Conservation (phyloP, 2,113 vertebrate genomes). For the Astatotilapia flaviijosephi region DNA sequence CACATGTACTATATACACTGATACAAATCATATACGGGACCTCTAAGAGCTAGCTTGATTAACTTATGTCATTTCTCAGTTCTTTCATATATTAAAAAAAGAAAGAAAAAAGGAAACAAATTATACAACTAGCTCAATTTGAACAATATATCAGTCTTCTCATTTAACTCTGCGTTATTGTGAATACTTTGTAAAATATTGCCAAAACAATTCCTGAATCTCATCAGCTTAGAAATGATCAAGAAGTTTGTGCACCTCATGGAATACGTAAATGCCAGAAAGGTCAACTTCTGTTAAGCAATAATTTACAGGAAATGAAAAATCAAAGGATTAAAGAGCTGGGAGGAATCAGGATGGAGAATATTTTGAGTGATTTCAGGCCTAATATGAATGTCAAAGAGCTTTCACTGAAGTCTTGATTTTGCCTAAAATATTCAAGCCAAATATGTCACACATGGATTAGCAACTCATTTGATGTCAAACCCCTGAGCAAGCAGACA, state of each 20-base stretch:
- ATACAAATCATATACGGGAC: background rate
- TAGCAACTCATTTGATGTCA: background rate
- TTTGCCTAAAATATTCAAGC: background rate
- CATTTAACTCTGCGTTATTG: background rate
- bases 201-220: background rate
- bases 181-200: background rate
- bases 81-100: background rate
- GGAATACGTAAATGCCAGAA: background rate
- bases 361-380: background rate
- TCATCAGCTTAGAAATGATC: background rate
- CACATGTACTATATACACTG: background rate
- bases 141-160: background rate
- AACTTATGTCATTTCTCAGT: background rate
- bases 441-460: background rate
- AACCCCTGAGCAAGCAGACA: background rate
- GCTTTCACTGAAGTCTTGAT: background rate
- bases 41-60: background rate
- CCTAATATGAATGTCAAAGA: background rate
- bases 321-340: background rate
- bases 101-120: background rate
- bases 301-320: background rate
- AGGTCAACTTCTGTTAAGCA: background rate
- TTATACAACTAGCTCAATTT: background rate
- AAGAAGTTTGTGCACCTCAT: background rate
- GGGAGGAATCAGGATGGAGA: background rate